Base-by-base conservation (phyloP, 2,888 invertebrate genomes). In the Rotaria socialis region DNA sequence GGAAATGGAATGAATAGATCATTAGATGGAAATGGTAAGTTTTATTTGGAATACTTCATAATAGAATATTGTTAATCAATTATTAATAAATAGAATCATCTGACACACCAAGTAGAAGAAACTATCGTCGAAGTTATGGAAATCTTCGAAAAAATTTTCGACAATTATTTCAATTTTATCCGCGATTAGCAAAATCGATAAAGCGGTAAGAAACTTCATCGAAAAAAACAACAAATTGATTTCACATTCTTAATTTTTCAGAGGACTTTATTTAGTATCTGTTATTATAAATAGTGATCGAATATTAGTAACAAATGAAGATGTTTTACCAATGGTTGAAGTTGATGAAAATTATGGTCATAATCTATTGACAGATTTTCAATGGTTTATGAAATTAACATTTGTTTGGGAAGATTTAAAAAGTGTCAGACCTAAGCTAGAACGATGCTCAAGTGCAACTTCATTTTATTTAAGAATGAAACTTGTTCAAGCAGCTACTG, bases 271-370 rank as follows among this genome's bases (percentile, higher is more conserved):
- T 90, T 92, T 99, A 89, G 95, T 96, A 0, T 96, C 96, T 90
- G 94, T 98, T 87, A 92, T 98, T 67, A 97, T 96, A 92, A 95
- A 95, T 90, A 97, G 97, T 90, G 97, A 98, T 91, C 96, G 95
- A 91, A 94, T 99, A 85, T 92, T 98, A 89, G 96, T 97, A 87
- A 98, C 98, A 58, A 96, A 96, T 89, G 98, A 98, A 92, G 98
- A 99, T 91, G 96, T 96, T 91, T 93, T 98, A 87, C 98, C 98
- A 0, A 95, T 97, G 87, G 95, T 98, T 89, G 97, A 97, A 92
- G 95, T 98, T 85, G 97, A 97, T 91, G 97, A 97, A 92, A 95
- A 95, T 56, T 96, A 96, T 91, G 95, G 90, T 22, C 95, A 95
- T 88, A 89, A 89, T 75, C 94, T 97, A 88, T 94, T 96, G 91